Evolutionary conservation across 2,113 vertebrate genomes (phyloP).

Genomic region (Callospermophilus lateralis): DNA sequence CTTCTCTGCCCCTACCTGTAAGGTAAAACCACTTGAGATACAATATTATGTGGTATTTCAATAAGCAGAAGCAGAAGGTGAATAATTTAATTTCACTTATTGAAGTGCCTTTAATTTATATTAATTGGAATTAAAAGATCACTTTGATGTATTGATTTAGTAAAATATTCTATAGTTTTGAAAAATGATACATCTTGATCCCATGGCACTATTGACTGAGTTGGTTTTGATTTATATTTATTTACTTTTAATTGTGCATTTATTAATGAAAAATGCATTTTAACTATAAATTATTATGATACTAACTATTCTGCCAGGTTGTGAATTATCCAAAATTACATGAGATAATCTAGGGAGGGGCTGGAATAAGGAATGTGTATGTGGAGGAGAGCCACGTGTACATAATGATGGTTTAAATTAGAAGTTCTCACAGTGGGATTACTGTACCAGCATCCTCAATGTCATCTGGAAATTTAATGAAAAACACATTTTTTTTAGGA

Average conservation of each 20-base stretch:
- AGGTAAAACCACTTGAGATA: neutral
- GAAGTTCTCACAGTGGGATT: neutral
- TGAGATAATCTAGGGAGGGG: neutral
- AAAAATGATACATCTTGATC: neutral
- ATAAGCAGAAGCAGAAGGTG: neutral
- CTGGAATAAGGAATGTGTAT: neutral
- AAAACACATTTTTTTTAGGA: neutral
- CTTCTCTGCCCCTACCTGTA: neutral
- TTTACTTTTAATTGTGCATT: constrained; percentile 39
- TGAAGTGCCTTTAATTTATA: neutral
- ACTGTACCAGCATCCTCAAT: neutral
- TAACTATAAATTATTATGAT: neutral
- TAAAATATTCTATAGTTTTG: constrained; percentile 25
- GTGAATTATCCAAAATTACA: constrained; percentile 9
- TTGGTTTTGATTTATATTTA: neutral
- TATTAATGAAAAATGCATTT: constrained; percentile 15
- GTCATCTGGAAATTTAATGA: neutral
- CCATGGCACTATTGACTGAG: neutral
- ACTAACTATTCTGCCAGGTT: neutral
- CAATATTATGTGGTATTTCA: neutral
- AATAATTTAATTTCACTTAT: constrained; percentile 23
- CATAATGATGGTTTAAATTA: neutral
- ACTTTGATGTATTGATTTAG: constrained; percentile 31
- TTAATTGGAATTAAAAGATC: neutral
- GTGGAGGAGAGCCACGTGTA: neutral